Percentiles rank a stretch among this genome's conserved stretches.
These are phyloP conservation scores for Uria lomvia DNA, from an alignment of 2,113 vertebrate genomes.

Conservation along the genomic window DNA sequence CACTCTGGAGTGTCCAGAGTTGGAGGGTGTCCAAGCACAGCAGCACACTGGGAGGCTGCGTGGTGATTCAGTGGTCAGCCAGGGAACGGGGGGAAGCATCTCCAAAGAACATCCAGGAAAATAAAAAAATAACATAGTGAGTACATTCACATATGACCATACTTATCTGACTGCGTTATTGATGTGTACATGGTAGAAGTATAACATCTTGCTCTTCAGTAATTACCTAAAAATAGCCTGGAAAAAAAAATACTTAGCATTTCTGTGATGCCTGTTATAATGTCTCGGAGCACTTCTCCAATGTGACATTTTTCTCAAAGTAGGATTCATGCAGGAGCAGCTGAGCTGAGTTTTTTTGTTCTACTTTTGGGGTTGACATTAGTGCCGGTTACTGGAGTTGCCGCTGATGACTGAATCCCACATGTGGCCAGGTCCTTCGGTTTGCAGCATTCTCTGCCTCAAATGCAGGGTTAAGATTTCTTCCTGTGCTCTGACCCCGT, in stretches of 20 bases:
- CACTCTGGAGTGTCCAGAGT: background rate
- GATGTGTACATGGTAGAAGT: background rate
- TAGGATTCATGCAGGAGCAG: background rate
- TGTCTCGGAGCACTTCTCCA: background rate
- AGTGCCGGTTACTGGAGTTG: accelerated
- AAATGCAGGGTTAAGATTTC: constrained; percentile 18
- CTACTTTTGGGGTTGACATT: background rate
- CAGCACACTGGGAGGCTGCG: background rate
- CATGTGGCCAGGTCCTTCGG: background rate
- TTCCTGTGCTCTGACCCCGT: constrained; percentile 57
- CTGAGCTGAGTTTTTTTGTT: background rate
- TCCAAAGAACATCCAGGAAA: background rate
- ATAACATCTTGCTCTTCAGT: background rate
- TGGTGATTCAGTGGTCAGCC: background rate
- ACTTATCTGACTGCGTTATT: background rate
- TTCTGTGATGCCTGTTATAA: background rate
- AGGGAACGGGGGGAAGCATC: background rate
- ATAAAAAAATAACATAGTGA: background rate
- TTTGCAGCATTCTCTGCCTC: background rate
- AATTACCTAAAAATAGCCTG: background rate
- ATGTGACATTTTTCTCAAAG: background rate
- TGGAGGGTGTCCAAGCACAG: constrained; percentile 40
- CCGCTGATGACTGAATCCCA: background rate
- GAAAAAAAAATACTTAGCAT: background rate
- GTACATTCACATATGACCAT: background rate